These are phyloP conservation scores for Hermetia illucens DNA, from an alignment of 1,140 invertebrate species.

Conservation along the genomic window DNA sequence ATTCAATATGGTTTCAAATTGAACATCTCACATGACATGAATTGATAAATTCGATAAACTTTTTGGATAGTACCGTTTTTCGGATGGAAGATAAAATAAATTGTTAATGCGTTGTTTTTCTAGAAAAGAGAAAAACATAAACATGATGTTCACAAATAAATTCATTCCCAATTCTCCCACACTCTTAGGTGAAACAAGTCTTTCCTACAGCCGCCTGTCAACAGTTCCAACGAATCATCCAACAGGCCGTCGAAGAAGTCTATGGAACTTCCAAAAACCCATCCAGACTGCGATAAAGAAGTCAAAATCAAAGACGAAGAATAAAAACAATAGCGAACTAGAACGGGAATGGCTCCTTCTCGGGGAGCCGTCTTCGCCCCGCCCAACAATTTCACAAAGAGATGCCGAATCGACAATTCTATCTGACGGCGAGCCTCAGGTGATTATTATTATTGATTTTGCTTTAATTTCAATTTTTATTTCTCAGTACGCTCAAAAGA, in stretches of 20 bases:
- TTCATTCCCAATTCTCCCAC: too few species aligned
- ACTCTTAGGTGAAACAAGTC: constrained; percentile 14
- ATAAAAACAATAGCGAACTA: constrained; percentile 18
- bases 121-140: too few species aligned
- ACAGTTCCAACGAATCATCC: constrained; percentile 19
- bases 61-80: too few species aligned
- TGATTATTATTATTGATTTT: constrained; percentile 10
- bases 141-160: too few species aligned
- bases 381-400: constrained; percentile 15
- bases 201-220: constrained; percentile 24
- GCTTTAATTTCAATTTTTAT: too few species aligned
- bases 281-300: constrained; percentile 17
- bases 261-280: constrained; percentile 23
- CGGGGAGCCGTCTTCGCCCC: constrained; percentile 26
- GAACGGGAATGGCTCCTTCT: constrained; percentile 29
- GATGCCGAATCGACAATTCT: constrained; percentile 26
- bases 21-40: too few species aligned
- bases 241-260: constrained; percentile 15
- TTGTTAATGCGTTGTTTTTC: too few species aligned
- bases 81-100: too few species aligned
- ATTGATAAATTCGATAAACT: too few species aligned
- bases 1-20: too few species aligned
- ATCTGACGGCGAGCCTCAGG: constrained; percentile 22
- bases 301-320: constrained; percentile 15
- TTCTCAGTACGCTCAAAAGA: too few species aligned